Evolutionary conservation across 2,888 invertebrate genomes (phyloP).

Genomic region (Drepanosiphum platanoidis): DNA sequence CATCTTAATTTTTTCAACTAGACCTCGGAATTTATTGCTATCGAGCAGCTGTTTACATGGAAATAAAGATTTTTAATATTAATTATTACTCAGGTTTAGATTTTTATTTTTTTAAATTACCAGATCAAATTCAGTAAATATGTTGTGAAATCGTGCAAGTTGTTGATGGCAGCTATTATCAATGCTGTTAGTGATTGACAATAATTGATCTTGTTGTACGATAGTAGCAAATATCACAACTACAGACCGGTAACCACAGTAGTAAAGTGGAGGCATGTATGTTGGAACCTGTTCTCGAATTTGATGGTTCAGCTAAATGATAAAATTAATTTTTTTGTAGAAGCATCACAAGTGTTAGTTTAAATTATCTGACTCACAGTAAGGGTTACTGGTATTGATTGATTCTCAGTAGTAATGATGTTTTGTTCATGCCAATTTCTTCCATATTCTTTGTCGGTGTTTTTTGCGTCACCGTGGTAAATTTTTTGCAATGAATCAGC

Average conservation of each 20-base stretch:
- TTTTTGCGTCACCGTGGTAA: neutral
- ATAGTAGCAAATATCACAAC: slow-evolving; percentile 30
- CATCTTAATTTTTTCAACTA: slow-evolving; percentile 91
- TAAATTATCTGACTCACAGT: neutral
- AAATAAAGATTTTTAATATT: slow-evolving; percentile 57
- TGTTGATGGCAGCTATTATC: slow-evolving; percentile 71
- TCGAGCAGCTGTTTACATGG: slow-evolving; percentile 74
- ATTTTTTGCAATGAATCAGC: slow-evolving; percentile 8
- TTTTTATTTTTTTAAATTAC: no score
- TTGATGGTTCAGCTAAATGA: neutral
- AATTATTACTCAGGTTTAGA: no score
- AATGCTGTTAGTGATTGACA: neutral
- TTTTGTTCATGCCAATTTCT: neutral
- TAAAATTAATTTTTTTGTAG: neutral
- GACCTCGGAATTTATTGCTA: slow-evolving; percentile 67
- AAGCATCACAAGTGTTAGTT: neutral
- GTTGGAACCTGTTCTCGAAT: neutral
- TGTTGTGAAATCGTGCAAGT: slow-evolving; percentile 86
- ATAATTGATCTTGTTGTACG: slow-evolving; percentile 3
- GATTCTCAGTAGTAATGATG: neutral
- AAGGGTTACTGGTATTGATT: neutral
- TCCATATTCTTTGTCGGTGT: neutral
- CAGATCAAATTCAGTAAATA: slow-evolving; percentile 94
- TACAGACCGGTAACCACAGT: slow-evolving; percentile 8
- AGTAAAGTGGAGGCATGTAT: slow-evolving; percentile 1